Evolutionary conservation across 2,797 vertebrate species (phyloP), one percentile per base, ranked within the genome.

Genomic region (Sardinella longiceps): DNA sequence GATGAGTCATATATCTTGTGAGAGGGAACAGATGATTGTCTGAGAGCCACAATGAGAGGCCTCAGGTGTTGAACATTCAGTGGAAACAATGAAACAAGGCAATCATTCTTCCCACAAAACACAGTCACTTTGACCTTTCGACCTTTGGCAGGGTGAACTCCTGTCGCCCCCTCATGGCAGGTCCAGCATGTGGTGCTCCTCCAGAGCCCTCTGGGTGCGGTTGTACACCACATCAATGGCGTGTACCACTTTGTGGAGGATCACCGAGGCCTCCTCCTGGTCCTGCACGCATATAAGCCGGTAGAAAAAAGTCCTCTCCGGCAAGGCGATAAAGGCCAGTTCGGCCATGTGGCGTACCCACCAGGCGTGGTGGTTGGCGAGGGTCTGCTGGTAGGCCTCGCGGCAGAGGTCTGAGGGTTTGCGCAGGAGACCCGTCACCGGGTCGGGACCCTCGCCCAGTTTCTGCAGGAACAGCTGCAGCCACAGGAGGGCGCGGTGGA

Each of bases 401-500:
- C 93, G 93, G 50, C 97, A 97, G 82, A 97, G 92, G 15, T 91
- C 92, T 0, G 96, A 94, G 0, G 96, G 94, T 9, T 92, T 95
- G 87, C 88, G 88, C 10, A 90, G 82, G 3, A 87, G 92, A 2
- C 90, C 94, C 0, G 83, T 66, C 25, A 28, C 88, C 0, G 88
- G 88, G 0, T 80, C 43, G 1, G 86, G 83, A 5, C 80, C 92
- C 84, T 94, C 93, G 0, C 93, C 94, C 83, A 97, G 91, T 85
- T 94, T 94, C 87, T 92, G 88, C 88, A 98, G 91, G 89, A 98
- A 97, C 84, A 95, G 94, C 89, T 97, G 93, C 81, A 97, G 91
- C 97, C 97, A 98, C 39, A 94, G 94, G 82, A 98, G 91, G 23
- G 97, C 96, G 0, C 97, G 95, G 84, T 98, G 97, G 84, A 97